A percentile compares a stretch with the other conserved stretches of the same genome.
phyloP scores from a whole-genome alignment of 2,797 vertebrate species.

The Oryzias dopingdopingensis region DNA sequence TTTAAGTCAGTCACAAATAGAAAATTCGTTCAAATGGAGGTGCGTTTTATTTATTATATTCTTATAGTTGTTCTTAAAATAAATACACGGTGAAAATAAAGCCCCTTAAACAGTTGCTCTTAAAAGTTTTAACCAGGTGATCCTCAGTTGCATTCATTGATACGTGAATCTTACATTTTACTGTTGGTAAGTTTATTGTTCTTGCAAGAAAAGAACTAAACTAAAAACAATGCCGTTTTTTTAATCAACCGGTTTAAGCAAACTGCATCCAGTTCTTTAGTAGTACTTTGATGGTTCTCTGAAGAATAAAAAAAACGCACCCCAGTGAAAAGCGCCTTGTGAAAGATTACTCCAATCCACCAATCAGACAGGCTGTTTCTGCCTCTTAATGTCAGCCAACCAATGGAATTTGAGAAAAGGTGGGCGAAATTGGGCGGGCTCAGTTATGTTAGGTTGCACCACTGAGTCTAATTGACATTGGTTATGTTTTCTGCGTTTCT shows the following conservation, averaged over 20 bases:
- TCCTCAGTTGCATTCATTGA: too few relatives aligned
- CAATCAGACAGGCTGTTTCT: conserved; percentile 51
- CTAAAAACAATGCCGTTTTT: too few relatives aligned
- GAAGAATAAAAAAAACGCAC: conserved; percentile 47
- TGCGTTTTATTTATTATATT: neutral
- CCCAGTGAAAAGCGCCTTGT: conserved; percentile 7
- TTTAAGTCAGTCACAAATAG: too few relatives aligned
- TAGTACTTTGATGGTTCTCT: too few relatives aligned
- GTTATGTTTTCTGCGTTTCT: conserved; percentile 61
- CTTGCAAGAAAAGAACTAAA: too few relatives aligned
- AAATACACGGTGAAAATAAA: neutral
- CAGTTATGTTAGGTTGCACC: conserved; percentile 62
- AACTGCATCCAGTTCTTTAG: too few relatives aligned
- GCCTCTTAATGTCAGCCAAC: conserved; percentile 7
- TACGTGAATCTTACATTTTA: too few relatives aligned
- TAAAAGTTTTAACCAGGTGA: neutral
- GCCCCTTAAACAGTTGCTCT: neutral
- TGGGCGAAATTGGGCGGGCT: conserved; percentile 43
- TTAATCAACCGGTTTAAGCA: too few relatives aligned
- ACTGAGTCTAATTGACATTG: conserved; percentile 64
- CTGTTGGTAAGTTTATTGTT: too few relatives aligned
- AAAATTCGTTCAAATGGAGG: too few relatives aligned
- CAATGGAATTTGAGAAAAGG: conserved; percentile 47
- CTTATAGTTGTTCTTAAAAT: neutral
- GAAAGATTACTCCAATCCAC: conserved; percentile 43